A percentile compares a stretch with the other conserved stretches of the same genome.
Conservation (phyloP, 2,797 vertebrate genomes). For the Sus cebifrons region DNA sequence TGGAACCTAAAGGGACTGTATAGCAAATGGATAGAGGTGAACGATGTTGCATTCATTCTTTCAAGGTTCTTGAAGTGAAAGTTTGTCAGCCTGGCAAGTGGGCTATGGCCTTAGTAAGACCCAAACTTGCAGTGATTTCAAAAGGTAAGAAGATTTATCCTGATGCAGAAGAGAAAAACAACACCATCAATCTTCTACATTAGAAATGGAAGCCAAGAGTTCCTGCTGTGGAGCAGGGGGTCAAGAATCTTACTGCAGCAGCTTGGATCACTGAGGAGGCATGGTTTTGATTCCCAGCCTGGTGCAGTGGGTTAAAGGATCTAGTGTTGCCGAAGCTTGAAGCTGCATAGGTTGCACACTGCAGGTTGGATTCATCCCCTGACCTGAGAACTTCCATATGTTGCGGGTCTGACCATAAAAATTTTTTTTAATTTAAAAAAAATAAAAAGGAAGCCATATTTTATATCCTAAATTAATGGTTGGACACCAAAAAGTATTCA, state of each 20-base stretch:
- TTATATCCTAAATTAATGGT: background rate
- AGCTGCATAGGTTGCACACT: too few species aligned
- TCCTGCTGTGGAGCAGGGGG: too few species aligned
- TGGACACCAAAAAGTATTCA: background rate
- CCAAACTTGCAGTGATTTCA: background rate
- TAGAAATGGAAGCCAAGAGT: background rate
- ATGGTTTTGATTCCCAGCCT: too few species aligned
- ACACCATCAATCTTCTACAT: background rate
- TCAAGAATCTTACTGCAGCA: too few species aligned
- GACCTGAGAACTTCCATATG: too few species aligned
- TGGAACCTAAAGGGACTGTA: background rate
- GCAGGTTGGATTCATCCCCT: too few species aligned
- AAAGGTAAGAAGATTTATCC: background rate
- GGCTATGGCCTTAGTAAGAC: background rate
- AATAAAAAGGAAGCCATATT: background rate
- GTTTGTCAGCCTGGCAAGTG: background rate
- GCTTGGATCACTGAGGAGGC: too few species aligned
- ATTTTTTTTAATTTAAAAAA: too few species aligned
- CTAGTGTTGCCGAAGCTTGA: too few species aligned
- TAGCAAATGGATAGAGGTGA: background rate
- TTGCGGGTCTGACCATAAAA: too few species aligned
- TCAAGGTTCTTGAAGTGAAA: background rate
- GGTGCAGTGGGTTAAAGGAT: too few species aligned
- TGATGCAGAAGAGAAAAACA: background rate
- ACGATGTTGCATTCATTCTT: background rate